Evolutionary conservation across 2,888 invertebrate genomes (phyloP).

Genomic region (Parnassius smintheus): DNA sequence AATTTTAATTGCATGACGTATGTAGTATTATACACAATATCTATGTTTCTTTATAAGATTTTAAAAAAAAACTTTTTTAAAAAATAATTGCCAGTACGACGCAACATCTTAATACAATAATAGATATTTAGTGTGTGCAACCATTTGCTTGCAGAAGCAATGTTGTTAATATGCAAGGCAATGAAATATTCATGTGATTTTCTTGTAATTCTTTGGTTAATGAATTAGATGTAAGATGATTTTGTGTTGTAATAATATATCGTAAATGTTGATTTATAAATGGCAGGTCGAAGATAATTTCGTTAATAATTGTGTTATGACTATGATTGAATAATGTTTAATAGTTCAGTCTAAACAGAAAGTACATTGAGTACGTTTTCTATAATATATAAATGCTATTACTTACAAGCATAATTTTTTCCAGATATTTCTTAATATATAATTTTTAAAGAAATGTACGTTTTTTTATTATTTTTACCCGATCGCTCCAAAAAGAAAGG

Average conservation of each 20-base stretch:
- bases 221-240: slow-evolving; percentile 7
- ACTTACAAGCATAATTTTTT: neutral
- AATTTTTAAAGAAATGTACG: slow-evolving; percentile 2
- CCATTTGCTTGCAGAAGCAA: too few relatives aligned
- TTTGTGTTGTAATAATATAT: slow-evolving; percentile 1
- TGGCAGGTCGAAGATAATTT: slow-evolving; percentile 10
- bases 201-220: neutral
- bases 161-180: neutral
- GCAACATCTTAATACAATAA: too few relatives aligned
- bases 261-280: neutral
- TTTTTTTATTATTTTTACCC: neutral
- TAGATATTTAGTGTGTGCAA: too few relatives aligned
- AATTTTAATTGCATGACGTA: too few relatives aligned
- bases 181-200: slow-evolving; percentile 3
- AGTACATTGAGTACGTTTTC: slow-evolving; percentile 30
- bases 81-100: too few relatives aligned
- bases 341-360: neutral
- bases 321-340: slow-evolving; percentile 6
- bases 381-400: slow-evolving; percentile 14
- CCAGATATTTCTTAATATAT: slow-evolving; percentile 19
- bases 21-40: too few relatives aligned
- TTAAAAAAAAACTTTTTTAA: too few relatives aligned
- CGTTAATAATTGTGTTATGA: slow-evolving; percentile 2
- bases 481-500: too few relatives aligned
- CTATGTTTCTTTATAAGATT: too few relatives aligned